Evolutionary conservation across 2,797 vertebrate species (phyloP).

Genomic region (Smutsia gigantea): DNA sequence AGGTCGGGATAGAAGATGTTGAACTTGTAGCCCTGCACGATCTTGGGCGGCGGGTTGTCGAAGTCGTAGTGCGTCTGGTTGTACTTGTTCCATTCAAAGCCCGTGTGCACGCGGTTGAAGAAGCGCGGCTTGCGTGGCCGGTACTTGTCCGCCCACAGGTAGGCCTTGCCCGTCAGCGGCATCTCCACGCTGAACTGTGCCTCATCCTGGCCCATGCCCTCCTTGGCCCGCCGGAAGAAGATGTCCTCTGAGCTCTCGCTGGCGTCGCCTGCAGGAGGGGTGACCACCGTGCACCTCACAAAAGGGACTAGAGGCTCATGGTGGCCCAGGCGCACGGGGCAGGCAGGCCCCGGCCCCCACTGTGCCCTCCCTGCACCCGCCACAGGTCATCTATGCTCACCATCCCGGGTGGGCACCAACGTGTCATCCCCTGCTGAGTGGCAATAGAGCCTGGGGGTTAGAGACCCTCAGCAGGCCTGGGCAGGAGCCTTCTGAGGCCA

Average conservation of each 20-base stretch:
- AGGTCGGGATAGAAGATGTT: slow-evolving; percentile 99
- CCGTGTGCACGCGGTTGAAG: slow-evolving; percentile 99
- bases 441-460: accelerated
- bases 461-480: neutral
- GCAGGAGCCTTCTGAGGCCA: neutral
- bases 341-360: no score
- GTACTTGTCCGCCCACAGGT: slow-evolving; percentile 99
- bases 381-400: accelerated
- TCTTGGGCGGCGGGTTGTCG: slow-evolving; percentile 98
- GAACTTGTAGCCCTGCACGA: slow-evolving; percentile 99
- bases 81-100: slow-evolving; percentile 99
- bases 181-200: slow-evolving; percentile 99
- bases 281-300: accelerated
- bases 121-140: slow-evolving; percentile 97
- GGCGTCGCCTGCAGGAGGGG: slow-evolving; percentile 89
- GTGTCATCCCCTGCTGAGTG: accelerated
- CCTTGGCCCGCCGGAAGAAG: slow-evolving; percentile 95
- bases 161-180: slow-evolving; percentile 95
- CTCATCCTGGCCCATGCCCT: slow-evolving; percentile 97
- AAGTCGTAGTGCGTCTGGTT: slow-evolving; percentile 99
- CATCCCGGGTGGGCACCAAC: accelerated
- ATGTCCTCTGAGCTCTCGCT: slow-evolving; percentile 96
- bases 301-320: no score
- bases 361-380: no score
- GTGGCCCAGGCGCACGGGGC: no score